Conservation (phyloP, 2,888 invertebrate species). For the Watsonalla binaria region DNA sequence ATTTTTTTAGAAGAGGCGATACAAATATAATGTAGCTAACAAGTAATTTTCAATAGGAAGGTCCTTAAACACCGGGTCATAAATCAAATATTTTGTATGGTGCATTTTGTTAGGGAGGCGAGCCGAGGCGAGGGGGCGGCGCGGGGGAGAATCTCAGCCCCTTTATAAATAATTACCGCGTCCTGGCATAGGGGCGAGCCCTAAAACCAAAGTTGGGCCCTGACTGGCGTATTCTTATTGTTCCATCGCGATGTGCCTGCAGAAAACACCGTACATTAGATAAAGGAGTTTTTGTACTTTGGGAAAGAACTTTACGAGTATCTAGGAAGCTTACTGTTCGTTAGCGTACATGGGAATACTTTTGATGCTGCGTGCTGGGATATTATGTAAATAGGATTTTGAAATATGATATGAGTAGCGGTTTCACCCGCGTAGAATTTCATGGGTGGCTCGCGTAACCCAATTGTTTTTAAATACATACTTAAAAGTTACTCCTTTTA, state of each 20-base stretch:
- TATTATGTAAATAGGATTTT: no score
- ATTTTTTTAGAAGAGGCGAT: background rate
- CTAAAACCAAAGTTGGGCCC: constrained; percentile 24
- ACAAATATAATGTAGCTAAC: background rate
- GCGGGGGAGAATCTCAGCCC: constrained; percentile 56
- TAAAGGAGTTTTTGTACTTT: no score
- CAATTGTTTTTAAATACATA: no score
- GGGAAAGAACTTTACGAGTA: no score
- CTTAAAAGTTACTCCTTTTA: no score
- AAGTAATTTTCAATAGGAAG: background rate
- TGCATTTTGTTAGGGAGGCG: constrained; percentile 23
- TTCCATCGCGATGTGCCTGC: background rate
- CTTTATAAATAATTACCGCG: constrained; percentile 71
- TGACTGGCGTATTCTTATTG: background rate
- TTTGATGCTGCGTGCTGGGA: no score
- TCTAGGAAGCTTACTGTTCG: no score
- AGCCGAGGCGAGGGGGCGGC: constrained; percentile 17
- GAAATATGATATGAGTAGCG: no score
- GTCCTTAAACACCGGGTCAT: constrained; percentile 3
- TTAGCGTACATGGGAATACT: no score
- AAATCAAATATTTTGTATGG: constrained; percentile 20
- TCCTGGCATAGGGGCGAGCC: constrained; percentile 48
- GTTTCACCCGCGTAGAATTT: no score
- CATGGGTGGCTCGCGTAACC: no score
- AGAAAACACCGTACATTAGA: background rate